Evolutionary conservation across 2,888 invertebrate species (phyloP).

Genomic region (Netelia melanura): DNA sequence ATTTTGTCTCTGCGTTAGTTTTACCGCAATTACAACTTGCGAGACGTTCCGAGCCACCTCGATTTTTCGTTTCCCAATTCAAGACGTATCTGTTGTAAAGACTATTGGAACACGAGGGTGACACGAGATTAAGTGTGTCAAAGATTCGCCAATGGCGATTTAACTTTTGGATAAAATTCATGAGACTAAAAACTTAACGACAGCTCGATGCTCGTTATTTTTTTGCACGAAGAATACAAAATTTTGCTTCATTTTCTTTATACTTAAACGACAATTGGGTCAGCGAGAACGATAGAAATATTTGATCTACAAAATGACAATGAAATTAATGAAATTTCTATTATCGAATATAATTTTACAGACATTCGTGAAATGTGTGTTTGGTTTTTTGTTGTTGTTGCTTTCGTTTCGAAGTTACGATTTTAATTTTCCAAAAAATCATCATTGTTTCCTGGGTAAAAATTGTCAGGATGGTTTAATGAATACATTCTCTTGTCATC

Average conservation of each 20-base stretch:
- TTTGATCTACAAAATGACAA: no score
- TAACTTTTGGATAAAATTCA: background rate
- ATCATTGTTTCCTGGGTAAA: constrained; percentile 17
- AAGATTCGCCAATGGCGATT: background rate
- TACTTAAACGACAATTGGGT: background rate
- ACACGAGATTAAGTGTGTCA: background rate
- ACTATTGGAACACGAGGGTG: background rate
- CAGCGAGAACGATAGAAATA: no score
- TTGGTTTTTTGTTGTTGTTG: no score
- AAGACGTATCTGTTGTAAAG: background rate
- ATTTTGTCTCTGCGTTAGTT: no score
- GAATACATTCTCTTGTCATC: constrained; percentile 51
- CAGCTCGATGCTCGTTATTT: background rate
- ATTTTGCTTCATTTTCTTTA: background rate
- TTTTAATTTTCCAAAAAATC: background rate
- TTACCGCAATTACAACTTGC: no score
- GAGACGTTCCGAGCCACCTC: no score
- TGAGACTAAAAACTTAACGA: no score
- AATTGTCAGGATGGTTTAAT: background rate
- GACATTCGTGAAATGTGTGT: no score
- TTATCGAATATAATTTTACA: no score
- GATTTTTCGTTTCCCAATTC: no score
- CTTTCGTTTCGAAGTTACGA: no score
- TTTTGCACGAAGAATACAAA: background rate
- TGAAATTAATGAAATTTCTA: no score